Conservation (phyloP, 2,113 vertebrate species). For the Notarius quadriscutis region DNA sequence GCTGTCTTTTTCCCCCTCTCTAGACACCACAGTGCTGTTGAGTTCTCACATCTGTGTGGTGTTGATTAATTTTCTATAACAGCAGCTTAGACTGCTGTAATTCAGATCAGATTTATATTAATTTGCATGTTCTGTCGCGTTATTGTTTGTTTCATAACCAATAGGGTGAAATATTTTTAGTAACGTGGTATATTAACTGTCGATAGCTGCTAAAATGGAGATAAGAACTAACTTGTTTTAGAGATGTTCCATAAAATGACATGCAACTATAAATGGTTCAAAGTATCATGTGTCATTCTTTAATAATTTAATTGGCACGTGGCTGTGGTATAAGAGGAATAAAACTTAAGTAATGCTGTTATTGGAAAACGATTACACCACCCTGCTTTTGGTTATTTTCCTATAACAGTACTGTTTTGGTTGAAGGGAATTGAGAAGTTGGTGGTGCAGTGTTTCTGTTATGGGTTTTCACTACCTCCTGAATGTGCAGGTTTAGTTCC, state of each 20-base stretch:
- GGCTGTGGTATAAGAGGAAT: not conserved
- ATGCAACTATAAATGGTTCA: not conserved
- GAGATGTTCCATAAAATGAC: not conserved
- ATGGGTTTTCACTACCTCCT: constrained; percentile 40
- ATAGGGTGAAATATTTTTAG: not conserved
- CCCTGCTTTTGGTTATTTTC: not conserved
- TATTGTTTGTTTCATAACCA: not conserved
- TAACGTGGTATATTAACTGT: not conserved
- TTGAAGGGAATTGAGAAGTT: constrained; percentile 37
- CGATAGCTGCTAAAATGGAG: not conserved
- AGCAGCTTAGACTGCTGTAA: not conserved
- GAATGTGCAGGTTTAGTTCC: constrained; percentile 33
- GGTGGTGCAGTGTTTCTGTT: constrained; percentile 34
- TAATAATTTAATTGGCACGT: not conserved
- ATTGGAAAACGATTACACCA: not conserved
- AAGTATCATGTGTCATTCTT: not conserved
- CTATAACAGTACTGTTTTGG: not conserved
- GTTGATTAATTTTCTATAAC: not conserved
- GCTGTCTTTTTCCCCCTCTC: not conserved
- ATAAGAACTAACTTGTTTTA: not conserved
- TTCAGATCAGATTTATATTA: not conserved
- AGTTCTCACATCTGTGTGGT: not conserved
- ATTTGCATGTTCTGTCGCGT: not conserved
- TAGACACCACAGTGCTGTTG: not conserved
- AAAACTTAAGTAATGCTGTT: not conserved